phyloP scores from a whole-genome alignment of 2,888 invertebrate genomes.

The Ceriagrion tenellum region DNA sequence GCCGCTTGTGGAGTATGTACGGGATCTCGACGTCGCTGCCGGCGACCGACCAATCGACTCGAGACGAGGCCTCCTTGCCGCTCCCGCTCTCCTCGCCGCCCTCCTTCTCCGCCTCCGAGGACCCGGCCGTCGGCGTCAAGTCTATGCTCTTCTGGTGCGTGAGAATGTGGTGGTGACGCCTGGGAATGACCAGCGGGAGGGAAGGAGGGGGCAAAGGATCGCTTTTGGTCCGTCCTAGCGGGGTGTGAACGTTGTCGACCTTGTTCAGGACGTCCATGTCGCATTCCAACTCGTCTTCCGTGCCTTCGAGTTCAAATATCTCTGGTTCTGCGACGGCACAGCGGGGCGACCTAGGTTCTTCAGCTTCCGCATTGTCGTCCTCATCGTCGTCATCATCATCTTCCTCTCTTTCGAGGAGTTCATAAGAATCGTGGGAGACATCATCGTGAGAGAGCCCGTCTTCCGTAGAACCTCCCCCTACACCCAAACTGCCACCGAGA shows the following conservation, averaged over 20 bases:
- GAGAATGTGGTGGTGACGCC: conserved; percentile 84
- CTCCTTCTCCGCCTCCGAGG: conserved; percentile 43
- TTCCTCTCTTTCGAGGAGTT: conserved; percentile 87
- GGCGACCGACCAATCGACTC: conserved; percentile 42
- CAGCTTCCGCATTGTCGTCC: conserved; percentile 83
- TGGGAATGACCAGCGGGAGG: conserved; percentile 85
- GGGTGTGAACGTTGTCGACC: conserved; percentile 80
- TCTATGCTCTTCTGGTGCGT: conserved; percentile 94
- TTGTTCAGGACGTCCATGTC: conserved; percentile 74
- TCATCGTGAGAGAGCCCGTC: conserved; percentile 86
- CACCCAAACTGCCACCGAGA: conserved; percentile 72
- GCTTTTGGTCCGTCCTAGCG: conserved; percentile 91
- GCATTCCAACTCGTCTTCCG: conserved; percentile 72
- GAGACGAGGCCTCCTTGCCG: conserved; percentile 41
- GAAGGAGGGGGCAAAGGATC: conserved; percentile 90
- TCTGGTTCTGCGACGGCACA: conserved; percentile 70
- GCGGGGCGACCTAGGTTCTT: conserved; percentile 76
- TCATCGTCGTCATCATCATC: conserved; percentile 82
- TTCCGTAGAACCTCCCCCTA: conserved; percentile 73
- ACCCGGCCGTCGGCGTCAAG: conserved; percentile 86
- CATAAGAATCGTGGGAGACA: conserved; percentile 93
- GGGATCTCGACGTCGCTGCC: conserved; percentile 83
- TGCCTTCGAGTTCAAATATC: conserved; percentile 66
- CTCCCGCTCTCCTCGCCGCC: conserved; percentile 52
- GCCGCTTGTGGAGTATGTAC: conserved; percentile 90